phyloP scores from a whole-genome alignment of 2,113 vertebrate genomes.

The Tupaia tana region DNA sequence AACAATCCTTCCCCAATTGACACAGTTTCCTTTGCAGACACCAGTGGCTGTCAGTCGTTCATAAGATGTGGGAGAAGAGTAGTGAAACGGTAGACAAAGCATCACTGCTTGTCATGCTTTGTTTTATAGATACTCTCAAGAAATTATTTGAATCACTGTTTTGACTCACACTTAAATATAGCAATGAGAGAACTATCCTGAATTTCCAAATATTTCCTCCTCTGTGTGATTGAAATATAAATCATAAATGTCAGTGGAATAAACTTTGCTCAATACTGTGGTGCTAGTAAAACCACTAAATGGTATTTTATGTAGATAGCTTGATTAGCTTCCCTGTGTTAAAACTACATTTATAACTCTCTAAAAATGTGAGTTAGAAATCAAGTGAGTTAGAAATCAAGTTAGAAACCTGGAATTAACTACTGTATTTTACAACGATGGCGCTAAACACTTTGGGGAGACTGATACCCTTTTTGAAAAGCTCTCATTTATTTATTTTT shows the following conservation, averaged over 20 bases:
- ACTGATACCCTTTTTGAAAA: too few species aligned
- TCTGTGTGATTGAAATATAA: neutral
- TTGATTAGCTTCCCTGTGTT: slow-evolving; percentile 23
- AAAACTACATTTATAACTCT: neutral
- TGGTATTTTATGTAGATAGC: neutral
- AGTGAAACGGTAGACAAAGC: neutral
- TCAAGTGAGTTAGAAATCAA: too few species aligned
- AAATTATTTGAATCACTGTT: neutral
- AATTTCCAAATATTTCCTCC: slow-evolving; percentile 36
- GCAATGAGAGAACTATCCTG: neutral
- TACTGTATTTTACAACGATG: neutral
- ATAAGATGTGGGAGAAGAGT: neutral
- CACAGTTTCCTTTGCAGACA: neutral
- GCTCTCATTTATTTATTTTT: too few species aligned
- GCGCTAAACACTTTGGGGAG: neutral
- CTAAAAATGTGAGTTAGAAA: neutral
- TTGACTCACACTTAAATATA: neutral
- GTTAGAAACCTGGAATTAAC: neutral
- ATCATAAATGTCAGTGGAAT: neutral
- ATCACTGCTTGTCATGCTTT: neutral
- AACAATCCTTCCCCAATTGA: neutral
- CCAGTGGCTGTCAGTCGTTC: neutral
- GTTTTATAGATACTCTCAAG: neutral
- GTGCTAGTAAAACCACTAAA: neutral
- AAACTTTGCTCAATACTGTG: neutral